Conservation (phyloP, 2,113 vertebrate species). For the Gymnocephalus cernua region DNA sequence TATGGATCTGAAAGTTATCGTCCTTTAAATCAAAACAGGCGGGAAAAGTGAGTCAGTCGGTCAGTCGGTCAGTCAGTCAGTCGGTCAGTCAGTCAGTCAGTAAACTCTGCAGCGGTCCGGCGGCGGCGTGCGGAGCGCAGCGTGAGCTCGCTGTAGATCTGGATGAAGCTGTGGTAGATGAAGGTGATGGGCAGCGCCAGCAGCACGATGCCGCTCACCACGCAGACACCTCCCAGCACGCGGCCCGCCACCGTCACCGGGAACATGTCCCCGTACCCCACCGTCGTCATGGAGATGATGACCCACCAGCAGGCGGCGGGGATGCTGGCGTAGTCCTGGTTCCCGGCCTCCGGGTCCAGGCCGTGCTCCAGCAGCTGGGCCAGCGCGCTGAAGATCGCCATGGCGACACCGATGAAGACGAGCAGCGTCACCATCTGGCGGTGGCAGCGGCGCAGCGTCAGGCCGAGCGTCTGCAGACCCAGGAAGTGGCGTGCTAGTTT, state of each 20-base stretch:
- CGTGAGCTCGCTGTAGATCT: conserved; percentile 96
- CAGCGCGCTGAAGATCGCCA: conserved; percentile 97
- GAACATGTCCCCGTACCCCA: conserved; percentile 98
- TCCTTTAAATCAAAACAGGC: no score
- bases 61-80: no score
- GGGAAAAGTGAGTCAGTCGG: no score
- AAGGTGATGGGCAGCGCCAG: conserved; percentile 97
- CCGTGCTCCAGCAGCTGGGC: conserved; percentile 96
- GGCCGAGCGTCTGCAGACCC: conserved; percentile 95
- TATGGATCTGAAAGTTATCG: no score
- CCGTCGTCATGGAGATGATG: conserved; percentile 99
- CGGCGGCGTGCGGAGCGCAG: conserved; percentile 89
- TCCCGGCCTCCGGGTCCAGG: conserved; percentile 91
- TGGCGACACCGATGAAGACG: conserved; percentile 95
- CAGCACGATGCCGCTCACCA: conserved; percentile 96
- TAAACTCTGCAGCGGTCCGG: conserved; percentile 86
- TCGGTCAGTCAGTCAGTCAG: conserved; percentile 41
- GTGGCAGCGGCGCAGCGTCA: conserved; percentile 96
- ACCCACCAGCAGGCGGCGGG: conserved; percentile 99
- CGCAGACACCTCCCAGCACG: conserved; percentile 94
- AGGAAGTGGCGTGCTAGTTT: conserved; percentile 97
- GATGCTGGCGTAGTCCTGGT: conserved; percentile 96
- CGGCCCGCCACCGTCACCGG: conserved; percentile 94
- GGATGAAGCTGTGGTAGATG: conserved; percentile 98
- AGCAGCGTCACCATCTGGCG: conserved; percentile 98